These are phyloP conservation scores for Trematomus loennbergii DNA, from an alignment of 2,113 vertebrate species.

Conservation along the genomic window DNA sequence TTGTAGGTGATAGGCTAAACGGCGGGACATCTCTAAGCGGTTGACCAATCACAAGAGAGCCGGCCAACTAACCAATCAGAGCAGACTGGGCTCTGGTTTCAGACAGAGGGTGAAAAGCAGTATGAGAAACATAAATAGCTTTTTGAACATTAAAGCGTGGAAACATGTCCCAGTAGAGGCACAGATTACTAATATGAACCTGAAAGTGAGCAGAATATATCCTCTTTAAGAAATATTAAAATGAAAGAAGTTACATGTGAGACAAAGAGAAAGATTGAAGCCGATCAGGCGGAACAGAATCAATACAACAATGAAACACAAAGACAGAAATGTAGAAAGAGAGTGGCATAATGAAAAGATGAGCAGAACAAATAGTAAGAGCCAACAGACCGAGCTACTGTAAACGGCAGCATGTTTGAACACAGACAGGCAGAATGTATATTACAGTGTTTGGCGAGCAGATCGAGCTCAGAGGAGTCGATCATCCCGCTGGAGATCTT, in stretches of 20 bases:
- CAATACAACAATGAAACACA: background rate
- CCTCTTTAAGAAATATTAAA: background rate
- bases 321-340: constrained; percentile 4
- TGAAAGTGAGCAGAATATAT: too few species aligned
- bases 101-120: too few species aligned
- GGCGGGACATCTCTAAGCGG: too few species aligned
- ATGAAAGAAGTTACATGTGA: background rate
- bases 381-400: background rate
- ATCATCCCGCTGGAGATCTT: constrained; percentile 79
- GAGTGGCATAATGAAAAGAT: background rate
- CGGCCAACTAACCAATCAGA: too few species aligned
- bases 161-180: too few species aligned
- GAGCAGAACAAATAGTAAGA: background rate
- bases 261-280: background rate
- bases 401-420: constrained; percentile 24
- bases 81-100: too few species aligned
- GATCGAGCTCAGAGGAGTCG: constrained; percentile 74
- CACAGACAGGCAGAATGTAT: constrained; percentile 11
- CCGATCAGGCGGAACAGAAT: background rate
- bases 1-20: too few species aligned
- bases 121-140: too few species aligned
- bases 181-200: too few species aligned
- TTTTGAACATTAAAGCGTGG: too few species aligned
- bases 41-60: too few species aligned
- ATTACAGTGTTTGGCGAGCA: constrained; percentile 57